These are phyloP conservation scores for Peromyscus polionotus DNA, from an alignment of 2,113 vertebrate genomes.

Conservation along the genomic window DNA sequence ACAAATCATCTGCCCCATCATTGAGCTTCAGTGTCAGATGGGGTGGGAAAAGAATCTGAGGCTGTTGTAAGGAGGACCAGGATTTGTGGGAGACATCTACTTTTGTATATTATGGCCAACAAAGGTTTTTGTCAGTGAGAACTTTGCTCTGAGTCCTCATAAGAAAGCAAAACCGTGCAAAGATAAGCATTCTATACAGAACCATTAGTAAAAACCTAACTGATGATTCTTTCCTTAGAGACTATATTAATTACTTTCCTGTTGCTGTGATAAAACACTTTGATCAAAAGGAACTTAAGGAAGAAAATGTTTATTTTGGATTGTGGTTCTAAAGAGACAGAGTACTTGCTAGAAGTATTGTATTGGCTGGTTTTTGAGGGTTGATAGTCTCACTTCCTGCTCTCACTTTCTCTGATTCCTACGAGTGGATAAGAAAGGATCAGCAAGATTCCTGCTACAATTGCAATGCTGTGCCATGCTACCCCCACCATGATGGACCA, in stretches of 20 bases:
- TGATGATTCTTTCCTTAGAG: not conserved
- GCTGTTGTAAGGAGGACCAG: too few species aligned
- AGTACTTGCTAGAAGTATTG: not conserved
- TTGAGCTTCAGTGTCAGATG: too few species aligned
- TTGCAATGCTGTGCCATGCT: not conserved
- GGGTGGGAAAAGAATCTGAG: too few species aligned
- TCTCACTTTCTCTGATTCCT: not conserved
- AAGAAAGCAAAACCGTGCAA: not conserved
- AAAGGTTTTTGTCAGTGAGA: not conserved
- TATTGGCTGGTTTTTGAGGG: not conserved
- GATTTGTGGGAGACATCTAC: too few species aligned
- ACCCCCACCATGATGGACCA: too few species aligned
- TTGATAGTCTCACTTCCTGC: not conserved
- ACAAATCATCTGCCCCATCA: too few species aligned
- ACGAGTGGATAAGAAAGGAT: not conserved
- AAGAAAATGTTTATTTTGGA: too few species aligned
- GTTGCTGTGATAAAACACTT: too few species aligned
- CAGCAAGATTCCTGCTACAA: not conserved
- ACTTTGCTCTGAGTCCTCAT: not conserved
- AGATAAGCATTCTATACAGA: not conserved
- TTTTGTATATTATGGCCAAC: not conserved
- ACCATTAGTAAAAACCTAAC: conserved; percentile 2
- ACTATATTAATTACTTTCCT: too few species aligned
- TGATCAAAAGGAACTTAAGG: too few species aligned
- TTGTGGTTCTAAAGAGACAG: not conserved